phyloP scores from a whole-genome alignment of 1,140 invertebrate species.

The Galleria mellonella region DNA sequence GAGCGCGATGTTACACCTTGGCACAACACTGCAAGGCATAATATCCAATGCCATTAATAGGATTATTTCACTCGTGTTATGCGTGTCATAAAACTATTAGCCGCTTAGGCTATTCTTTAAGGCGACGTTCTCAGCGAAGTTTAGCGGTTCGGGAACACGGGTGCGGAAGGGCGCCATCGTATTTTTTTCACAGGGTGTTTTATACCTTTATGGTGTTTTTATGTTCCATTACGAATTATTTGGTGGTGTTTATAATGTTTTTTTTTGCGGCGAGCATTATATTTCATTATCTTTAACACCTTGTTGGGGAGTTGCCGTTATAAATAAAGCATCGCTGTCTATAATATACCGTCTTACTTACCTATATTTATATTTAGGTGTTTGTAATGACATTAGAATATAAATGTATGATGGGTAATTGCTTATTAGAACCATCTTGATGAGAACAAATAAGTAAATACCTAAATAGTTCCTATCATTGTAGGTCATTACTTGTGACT shows the following conservation, averaged over 20 bases:
- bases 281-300: slow-evolving; percentile 67
- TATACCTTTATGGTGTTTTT: slow-evolving; percentile 55
- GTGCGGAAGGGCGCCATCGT: slow-evolving; percentile 49
- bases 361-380: too few relatives aligned
- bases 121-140: slow-evolving; percentile 48
- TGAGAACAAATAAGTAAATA: too few relatives aligned
- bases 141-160: slow-evolving; percentile 39
- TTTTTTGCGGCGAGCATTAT: slow-evolving; percentile 47
- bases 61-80: slow-evolving; percentile 40
- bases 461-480: too few relatives aligned
- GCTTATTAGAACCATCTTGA: too few relatives aligned
- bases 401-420: too few relatives aligned
- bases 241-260: slow-evolving; percentile 45
- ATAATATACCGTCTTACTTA: too few relatives aligned
- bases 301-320: slow-evolving; percentile 30
- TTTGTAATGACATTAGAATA: too few relatives aligned
- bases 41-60: slow-evolving; percentile 15
- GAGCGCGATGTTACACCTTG: slow-evolving; percentile 27
- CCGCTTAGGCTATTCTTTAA: slow-evolving; percentile 68
- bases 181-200: slow-evolving; percentile 40
- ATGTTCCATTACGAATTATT: slow-evolving; percentile 60
- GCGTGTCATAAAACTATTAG: slow-evolving; percentile 74
- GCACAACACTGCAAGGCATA: slow-evolving; percentile 20
- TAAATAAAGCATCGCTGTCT: background rate
- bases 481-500: too few relatives aligned